Evolutionary conservation across 2,888 invertebrate species (phyloP).

Genomic region (Megamerina dolium): DNA sequence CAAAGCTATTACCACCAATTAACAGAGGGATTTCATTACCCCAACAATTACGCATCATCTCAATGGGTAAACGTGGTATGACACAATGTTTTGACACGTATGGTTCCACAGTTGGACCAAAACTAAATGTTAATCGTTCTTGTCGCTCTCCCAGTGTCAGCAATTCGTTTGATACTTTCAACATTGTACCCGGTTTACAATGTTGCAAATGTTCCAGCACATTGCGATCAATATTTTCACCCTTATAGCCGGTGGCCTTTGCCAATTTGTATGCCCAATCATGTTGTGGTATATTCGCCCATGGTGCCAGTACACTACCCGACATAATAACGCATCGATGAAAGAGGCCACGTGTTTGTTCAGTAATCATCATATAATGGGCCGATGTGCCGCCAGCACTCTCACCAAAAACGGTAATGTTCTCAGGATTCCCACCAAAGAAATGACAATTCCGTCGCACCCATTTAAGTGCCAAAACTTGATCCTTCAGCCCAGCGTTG

Average conservation of each 20-base stretch:
- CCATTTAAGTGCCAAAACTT: conserved; percentile 53
- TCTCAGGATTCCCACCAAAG: conserved; percentile 53
- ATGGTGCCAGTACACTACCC: conserved; percentile 38
- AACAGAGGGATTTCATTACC: conserved; percentile 45
- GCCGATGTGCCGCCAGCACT: conserved; percentile 52
- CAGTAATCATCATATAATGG: conserved; percentile 51
- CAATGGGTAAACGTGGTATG: conserved; percentile 37
- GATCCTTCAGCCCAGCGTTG: conserved; percentile 54
- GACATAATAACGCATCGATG: conserved; percentile 47
- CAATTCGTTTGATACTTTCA: conserved; percentile 41
- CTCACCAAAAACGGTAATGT: conserved; percentile 53
- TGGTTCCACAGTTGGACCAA: conserved; percentile 44
- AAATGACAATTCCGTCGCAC: conserved; percentile 50
- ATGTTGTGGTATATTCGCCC: conserved; percentile 38
- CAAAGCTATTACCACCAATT: conserved; percentile 45
- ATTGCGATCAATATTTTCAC: conserved; percentile 38
- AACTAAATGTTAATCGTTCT: conserved; percentile 36
- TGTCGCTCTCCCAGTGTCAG: conserved; percentile 41
- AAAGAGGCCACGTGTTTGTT: conserved; percentile 48
- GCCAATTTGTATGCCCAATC: conserved; percentile 43
- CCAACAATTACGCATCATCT: conserved; percentile 46
- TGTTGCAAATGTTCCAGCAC: conserved; percentile 44
- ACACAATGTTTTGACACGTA: conserved; percentile 40
- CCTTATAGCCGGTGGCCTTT: conserved; percentile 41
- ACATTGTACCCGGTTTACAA: conserved; percentile 38